Percentiles rank a stretch among this genome's conserved stretches.
Evolutionary conservation across 92 coral and sea anemone genomes (phyloP).

Genomic region (Epizoanthus illoricatus): DNA sequence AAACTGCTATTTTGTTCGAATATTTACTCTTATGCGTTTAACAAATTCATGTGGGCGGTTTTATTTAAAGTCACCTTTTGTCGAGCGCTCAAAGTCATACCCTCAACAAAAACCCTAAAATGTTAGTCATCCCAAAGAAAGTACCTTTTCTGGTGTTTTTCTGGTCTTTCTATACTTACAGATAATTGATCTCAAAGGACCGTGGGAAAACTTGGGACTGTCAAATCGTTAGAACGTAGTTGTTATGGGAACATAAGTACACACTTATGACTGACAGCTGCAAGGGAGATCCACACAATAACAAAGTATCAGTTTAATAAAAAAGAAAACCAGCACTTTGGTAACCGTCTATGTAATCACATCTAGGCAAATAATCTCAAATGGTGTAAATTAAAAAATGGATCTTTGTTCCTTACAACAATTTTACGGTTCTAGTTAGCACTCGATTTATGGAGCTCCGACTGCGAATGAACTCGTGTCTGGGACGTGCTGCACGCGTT

Average conservation of each 20-base stretch:
- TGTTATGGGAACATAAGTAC: constrained; percentile 40
- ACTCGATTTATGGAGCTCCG: background rate
- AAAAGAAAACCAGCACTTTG: constrained; percentile 4
- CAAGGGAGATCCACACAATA: constrained; percentile 2
- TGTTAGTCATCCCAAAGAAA: background rate
- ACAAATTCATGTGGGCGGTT: constrained; percentile 23
- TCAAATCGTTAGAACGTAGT: constrained; percentile 23
- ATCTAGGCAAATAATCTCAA: constrained; percentile 18
- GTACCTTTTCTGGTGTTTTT: background rate
- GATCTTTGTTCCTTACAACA: background rate
- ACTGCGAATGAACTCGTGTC: background rate
- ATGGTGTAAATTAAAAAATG: constrained; percentile 18
- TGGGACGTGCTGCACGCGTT: background rate
- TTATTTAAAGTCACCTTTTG: background rate
- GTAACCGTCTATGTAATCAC: constrained; percentile 1
- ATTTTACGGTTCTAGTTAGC: background rate
- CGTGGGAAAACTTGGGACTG: constrained; percentile 40
- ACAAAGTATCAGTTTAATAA: constrained; percentile 4
- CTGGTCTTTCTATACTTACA: background rate
- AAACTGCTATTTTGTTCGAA: constrained; percentile 15
- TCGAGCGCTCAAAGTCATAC: background rate
- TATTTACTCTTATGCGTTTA: constrained; percentile 19
- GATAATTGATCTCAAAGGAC: background rate
- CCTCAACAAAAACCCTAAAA: background rate
- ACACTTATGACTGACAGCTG: constrained; percentile 26